Evolutionary conservation across 2,797 vertebrate genomes (phyloP).

Genomic region (Leptoclinus maculatus): DNA sequence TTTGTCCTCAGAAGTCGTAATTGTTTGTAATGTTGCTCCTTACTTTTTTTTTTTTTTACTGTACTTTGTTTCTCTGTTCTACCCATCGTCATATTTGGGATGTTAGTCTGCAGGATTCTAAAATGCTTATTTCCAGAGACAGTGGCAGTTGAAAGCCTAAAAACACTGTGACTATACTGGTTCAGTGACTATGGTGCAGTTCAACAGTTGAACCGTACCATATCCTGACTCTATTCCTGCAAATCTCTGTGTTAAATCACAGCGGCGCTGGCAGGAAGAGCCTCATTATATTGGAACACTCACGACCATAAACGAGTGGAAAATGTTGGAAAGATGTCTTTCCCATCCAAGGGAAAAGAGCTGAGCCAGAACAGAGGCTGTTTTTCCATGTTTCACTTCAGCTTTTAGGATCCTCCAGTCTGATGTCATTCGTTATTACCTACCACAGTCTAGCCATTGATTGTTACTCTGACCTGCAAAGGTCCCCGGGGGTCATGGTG

Average conservation of each 20-base stretch:
- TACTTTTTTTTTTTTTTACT: conserved; percentile 61
- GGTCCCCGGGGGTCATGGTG: conserved; percentile 65
- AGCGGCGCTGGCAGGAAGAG: conserved; percentile 59
- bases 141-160: conserved; percentile 34
- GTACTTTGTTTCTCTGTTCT: conserved; percentile 74
- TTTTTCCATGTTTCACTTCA: conserved; percentile 72
- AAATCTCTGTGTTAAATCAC: conserved; percentile 69
- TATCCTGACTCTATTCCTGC: conserved; percentile 39
- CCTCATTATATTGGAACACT: conserved; percentile 65
- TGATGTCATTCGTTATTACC: conserved; percentile 75
- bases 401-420: conserved; percentile 82
- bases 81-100: conserved; percentile 74
- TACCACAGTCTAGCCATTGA: conserved; percentile 71
- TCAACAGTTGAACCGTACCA: conserved; percentile 47
- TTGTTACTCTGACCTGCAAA: conserved; percentile 66
- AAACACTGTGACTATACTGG: conserved; percentile 39
- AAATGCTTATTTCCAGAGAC: conserved; percentile 62
- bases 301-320: conserved; percentile 61
- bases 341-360: conserved; percentile 52
- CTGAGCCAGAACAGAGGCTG: conserved; percentile 67
- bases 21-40: conserved; percentile 73
- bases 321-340: conserved; percentile 70
- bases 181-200: conserved; percentile 32
- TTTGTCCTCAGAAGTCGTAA: conserved; percentile 68
- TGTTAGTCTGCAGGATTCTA: conserved; percentile 82